phyloP scores from a whole-genome alignment of 1,140 invertebrate species.

The Coptotermes formosanus region DNA sequence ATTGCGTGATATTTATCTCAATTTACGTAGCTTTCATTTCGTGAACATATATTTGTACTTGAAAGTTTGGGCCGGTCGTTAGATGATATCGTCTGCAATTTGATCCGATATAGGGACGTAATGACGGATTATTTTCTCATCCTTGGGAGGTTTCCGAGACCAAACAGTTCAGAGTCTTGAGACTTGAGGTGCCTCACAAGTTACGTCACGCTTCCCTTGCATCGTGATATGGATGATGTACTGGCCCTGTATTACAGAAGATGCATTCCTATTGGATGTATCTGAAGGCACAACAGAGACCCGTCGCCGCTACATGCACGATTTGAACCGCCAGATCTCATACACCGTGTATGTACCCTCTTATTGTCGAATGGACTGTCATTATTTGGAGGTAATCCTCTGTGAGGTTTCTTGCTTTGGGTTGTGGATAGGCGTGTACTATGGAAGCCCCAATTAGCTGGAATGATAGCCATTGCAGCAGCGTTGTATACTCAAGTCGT shows the following conservation, averaged over 20 bases:
- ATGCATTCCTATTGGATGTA: not conserved
- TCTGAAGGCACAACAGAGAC: not conserved
- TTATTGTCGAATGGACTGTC: not conserved
- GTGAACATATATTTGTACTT: conserved; percentile 9
- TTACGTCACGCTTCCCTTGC: conserved; percentile 20
- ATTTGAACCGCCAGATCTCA: not conserved
- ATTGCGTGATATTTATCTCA: conserved; percentile 25
- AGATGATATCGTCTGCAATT: conserved; percentile 17
- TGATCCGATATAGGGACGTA: conserved; percentile 24
- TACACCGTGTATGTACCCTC: not conserved
- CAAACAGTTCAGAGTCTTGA: not conserved
- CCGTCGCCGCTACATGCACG: not conserved
- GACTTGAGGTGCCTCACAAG: not conserved
- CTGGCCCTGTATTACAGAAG: not conserved
- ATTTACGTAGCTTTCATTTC: conserved; percentile 24
- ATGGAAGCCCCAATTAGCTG: conserved; percentile 22
- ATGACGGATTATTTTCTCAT: conserved; percentile 27
- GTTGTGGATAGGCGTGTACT: conserved; percentile 13
- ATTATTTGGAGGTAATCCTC: not conserved
- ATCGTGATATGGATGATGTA: conserved; percentile 17
- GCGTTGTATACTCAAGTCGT: not conserved
- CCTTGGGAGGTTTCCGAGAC: not conserved
- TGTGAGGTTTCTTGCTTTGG: not conserved
- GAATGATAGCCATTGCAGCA: conserved; percentile 22
- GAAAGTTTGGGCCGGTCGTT: not conserved